These are phyloP conservation scores for Dicaeum eximium DNA, from an alignment of 2,113 vertebrate species.

Conservation along the genomic window DNA sequence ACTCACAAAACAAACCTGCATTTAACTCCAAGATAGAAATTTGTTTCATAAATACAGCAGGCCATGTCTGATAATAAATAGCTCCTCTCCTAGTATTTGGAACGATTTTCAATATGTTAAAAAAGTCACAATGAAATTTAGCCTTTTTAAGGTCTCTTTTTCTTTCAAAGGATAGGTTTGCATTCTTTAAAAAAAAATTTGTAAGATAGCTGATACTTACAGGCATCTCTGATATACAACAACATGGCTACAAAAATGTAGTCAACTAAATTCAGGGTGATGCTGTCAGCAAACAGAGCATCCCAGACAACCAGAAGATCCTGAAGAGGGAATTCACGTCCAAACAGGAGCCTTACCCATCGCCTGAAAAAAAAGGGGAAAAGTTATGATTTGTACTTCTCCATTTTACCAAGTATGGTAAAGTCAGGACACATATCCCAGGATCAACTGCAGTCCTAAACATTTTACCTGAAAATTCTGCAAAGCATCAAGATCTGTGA, in stretches of 20 bases:
- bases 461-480: neutral
- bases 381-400: neutral
- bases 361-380: conserved; percentile 75
- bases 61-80: neutral
- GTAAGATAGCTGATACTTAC: conserved; percentile 74
- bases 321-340: conserved; percentile 93
- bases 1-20: conserved; percentile 52
- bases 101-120: neutral
- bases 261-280: conserved; percentile 91
- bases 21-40: conserved; percentile 52
- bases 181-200: neutral
- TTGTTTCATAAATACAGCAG: conserved; percentile 54
- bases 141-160: neutral
- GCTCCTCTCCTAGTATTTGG: neutral
- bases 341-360: conserved; percentile 94
- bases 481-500: neutral
- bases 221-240: conserved; percentile 93
- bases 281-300: conserved; percentile 92
- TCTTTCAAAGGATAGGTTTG: neutral
- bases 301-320: conserved; percentile 97
- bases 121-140: neutral
- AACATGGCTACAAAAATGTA: conserved; percentile 98
- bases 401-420: neutral
- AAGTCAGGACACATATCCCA: neutral
- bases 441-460: neutral